Base-by-base conservation (phyloP, 1,140 invertebrate species). In the Bicyclus anynana region DNA sequence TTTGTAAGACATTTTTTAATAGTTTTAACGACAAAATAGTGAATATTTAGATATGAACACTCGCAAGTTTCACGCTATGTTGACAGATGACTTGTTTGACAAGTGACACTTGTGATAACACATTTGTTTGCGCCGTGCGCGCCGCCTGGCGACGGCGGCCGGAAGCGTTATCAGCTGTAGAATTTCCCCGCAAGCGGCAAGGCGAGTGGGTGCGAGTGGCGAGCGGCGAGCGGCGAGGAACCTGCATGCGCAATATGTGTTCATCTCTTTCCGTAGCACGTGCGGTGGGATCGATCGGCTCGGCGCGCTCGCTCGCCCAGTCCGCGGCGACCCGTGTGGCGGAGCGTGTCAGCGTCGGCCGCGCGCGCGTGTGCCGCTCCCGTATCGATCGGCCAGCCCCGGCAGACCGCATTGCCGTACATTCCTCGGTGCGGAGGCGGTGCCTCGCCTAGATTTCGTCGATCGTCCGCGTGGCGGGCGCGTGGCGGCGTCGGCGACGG, bases 391-490 rank as follows among this genome's bases (percentile, higher is more conserved):
- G 68, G 73, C 64, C 67, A 60, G 64, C 66, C 78, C 64, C 67
- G 61, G 64, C 66, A 79, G 73, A 82, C 87, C 84, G 87, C 87
- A 89, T 89, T 89, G 84, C 81, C 61, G 84, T 87, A 86, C 83
- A 86, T 87, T 87, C 81, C 81, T 7, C 7, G 29, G 29, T 12
- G 29, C 29, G 82, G 76, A 86, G 81, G 83, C 82, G 80, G 77
- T 77, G 81, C 80, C 81, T 81, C 76, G 77, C 74, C 78, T 80
- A 79, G 82, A 84, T 84, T 78, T 79, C 78, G 29, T 80, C 80
- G 79, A 79, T 83, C 69, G 80, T 78, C 78, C 72, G 73, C 72
- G 76, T 76, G 81, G 66, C 80, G 75, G 76, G 72, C 77, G 80
- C 72, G 78, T 77, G n/a, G n/a, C 80, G 78, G 76, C 84, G 83